These are phyloP conservation scores for Philypnodon macrostomus DNA, from an alignment of 2,797 vertebrate species.

Conservation along the genomic window DNA sequence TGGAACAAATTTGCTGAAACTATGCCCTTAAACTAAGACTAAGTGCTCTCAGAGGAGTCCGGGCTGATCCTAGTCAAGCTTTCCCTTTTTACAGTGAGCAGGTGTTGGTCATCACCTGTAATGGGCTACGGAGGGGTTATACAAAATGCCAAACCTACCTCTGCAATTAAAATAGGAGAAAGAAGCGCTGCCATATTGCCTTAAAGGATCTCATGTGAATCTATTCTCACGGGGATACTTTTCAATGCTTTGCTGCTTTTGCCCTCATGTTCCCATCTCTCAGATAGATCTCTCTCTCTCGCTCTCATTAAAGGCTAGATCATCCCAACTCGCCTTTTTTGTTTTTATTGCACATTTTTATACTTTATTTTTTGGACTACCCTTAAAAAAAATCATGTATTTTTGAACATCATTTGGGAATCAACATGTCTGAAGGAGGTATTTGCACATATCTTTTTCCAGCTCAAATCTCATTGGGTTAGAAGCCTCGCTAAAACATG, in stretches of 20 bases:
- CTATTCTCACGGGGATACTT: conserved; percentile 62
- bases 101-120: conserved; percentile 73
- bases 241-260: conserved; percentile 61
- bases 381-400: conserved; percentile 30
- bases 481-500: conserved; percentile 49
- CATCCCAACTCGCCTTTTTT: conserved; percentile 54
- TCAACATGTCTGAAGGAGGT: conserved; percentile 41
- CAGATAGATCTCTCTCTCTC: conserved; percentile 65
- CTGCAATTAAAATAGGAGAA: conserved; percentile 71
- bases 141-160: conserved; percentile 68
- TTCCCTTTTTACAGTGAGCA: conserved; percentile 43
- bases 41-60: conserved; percentile 66
- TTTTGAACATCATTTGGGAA: conserved; percentile 30
- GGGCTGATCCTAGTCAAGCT: conserved; percentile 29
- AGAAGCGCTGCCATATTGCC: conserved; percentile 58
- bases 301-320: conserved; percentile 70
- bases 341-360: conserved; percentile 57
- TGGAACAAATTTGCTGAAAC: conserved; percentile 18
- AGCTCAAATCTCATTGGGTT: conserved; percentile 42
- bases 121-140: conserved; percentile 68
- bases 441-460: conserved; percentile 18
- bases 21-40: conserved; percentile 34
- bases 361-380: conserved; percentile 46
- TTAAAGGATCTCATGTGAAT: conserved; percentile 70
- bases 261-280: conserved; percentile 53